Percentiles rank a stretch among this genome's conserved stretches.
Conservation (phyloP, 1,140 invertebrate genomes). For the Metopolophium dirhodum region DNA sequence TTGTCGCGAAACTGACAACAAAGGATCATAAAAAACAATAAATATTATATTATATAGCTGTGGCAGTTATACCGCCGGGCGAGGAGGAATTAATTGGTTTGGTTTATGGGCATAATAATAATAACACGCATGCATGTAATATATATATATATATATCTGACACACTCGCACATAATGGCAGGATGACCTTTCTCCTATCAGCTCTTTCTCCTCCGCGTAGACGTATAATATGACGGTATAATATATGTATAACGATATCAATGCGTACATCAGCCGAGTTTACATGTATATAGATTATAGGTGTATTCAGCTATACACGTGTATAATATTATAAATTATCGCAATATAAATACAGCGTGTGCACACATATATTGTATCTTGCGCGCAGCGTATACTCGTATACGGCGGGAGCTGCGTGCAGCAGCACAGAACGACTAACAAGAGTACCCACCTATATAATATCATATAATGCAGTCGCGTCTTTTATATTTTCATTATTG, state of each 20-base stretch:
- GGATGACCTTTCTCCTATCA: conserved; percentile 31
- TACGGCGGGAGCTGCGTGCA: no score
- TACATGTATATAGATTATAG: neutral
- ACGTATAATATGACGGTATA: neutral
- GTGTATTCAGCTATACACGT: no score
- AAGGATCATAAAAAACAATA: conserved; percentile 55
- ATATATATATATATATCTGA: neutral
- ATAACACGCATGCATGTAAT: neutral
- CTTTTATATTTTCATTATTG: neutral
- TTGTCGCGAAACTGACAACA: conserved; percentile 51
- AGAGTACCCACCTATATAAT: no score
- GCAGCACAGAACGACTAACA: no score
- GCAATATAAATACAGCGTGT: neutral
- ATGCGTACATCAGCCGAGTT: neutral
- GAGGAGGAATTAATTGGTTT: conserved; percentile 55
- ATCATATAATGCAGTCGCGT: neutral
- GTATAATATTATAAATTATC: neutral
- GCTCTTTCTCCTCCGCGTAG: neutral
- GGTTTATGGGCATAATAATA: conserved; percentile 47
- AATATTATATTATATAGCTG: neutral
- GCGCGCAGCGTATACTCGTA: no score
- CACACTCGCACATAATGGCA: neutral
- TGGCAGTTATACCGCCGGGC: neutral
- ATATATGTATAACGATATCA: neutral
- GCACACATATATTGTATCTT: neutral